phyloP scores from a whole-genome alignment of 2,797 vertebrate species.

The Propithecus perrieri region DNA sequence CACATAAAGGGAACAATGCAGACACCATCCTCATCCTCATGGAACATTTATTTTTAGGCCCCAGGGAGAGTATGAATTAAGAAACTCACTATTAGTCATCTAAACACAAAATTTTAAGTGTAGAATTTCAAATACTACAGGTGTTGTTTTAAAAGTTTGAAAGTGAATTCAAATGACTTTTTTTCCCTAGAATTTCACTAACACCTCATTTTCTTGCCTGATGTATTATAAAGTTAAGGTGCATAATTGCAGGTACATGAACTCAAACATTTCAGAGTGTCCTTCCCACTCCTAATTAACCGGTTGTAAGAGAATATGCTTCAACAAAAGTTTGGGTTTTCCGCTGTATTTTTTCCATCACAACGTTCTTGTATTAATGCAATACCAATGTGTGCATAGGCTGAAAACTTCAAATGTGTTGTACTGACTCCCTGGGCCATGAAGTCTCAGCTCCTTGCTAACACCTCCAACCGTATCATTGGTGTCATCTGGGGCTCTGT shows the following conservation, averaged over 20 bases:
- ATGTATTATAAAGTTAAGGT: not conserved
- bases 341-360: not conserved
- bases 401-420: conserved; percentile 25
- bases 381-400: not conserved
- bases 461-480: not conserved
- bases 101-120: not conserved
- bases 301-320: not conserved
- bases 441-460: not conserved
- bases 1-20: not conserved
- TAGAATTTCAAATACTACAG: not conserved
- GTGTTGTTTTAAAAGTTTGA: not conserved
- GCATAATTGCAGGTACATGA: not conserved
- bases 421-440: not conserved
- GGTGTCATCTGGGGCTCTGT: not conserved
- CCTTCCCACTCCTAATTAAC: not conserved
- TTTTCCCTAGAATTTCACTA: not conserved
- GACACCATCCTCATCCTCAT: not conserved
- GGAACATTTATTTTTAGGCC: not conserved
- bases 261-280: not conserved
- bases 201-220: not conserved
- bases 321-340: not conserved
- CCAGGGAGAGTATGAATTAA: not conserved
- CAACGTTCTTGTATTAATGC: conserved; percentile 35
- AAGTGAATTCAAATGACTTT: not conserved
- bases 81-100: not conserved